Evolutionary conservation across 2,113 vertebrate species (phyloP).

Genomic region (Coptodon bakossiorum): DNA sequence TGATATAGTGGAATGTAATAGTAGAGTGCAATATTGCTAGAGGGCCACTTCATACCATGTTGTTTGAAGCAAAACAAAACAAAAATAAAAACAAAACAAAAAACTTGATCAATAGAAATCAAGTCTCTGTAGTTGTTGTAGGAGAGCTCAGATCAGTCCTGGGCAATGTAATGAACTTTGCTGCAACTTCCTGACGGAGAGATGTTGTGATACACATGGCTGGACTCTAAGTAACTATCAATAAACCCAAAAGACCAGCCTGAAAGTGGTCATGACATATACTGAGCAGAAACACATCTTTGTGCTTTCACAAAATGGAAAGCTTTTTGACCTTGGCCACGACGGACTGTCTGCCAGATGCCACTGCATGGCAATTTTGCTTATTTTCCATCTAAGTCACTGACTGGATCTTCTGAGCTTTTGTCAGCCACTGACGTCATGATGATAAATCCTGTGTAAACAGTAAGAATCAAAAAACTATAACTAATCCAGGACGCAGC

Average conservation of each 20-base stretch:
- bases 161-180: slow-evolving; percentile 33
- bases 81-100: background rate
- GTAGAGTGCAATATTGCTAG: background rate
- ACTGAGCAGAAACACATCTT: background rate
- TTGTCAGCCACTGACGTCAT: background rate
- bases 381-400: slow-evolving; percentile 24
- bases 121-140: slow-evolving; percentile 27
- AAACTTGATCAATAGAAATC: slow-evolving; percentile 42
- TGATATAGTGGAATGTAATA: background rate
- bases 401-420: background rate
- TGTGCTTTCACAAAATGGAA: slow-evolving; percentile 1
- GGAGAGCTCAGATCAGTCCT: slow-evolving; percentile 18
- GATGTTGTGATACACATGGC: slow-evolving; percentile 7
- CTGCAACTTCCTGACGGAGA: background rate
- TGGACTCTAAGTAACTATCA: background rate
- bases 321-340: slow-evolving; percentile 28
- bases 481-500: slow-evolving; percentile 11
- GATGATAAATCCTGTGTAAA: slow-evolving; percentile 56
- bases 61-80: background rate
- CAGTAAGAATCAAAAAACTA: slow-evolving; percentile 25
- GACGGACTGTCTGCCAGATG: slow-evolving; percentile 12
- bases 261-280: background rate
- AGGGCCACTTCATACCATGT: slow-evolving; percentile 11
- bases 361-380: slow-evolving; percentile 15
- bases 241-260: background rate